Base-by-base conservation (phyloP, 2,888 invertebrate genomes). In the Listrodromus nycthemerus region DNA sequence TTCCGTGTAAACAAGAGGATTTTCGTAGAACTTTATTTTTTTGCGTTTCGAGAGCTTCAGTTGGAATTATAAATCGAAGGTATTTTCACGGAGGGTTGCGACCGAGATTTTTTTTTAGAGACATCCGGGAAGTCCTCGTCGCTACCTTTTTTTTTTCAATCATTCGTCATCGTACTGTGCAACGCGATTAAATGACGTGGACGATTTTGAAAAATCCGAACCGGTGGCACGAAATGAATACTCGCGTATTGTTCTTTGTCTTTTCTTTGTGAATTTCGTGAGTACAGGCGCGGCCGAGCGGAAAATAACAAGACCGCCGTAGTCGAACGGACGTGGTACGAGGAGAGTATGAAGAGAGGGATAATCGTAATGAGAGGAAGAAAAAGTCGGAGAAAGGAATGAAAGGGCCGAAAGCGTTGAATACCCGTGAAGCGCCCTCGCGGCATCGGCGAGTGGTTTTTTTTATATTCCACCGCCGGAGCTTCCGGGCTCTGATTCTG, bases 331-430 rank as follows among this genome's bases (percentile, higher is more conserved):
- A 69, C 16, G 45, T 19, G 30, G 13, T 41, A 41, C 16, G n/a
- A n/a, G 74, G 27, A 61, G 52, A 33, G 55, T 21, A 52, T 50
- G 8, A 41, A 41, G 16, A 41, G 41, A 41, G 73, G 37, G 67
- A 83, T 75, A 85, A 82, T 81, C 85, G 74, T 77, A 78, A 79
- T 82, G 76, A 52, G 67, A 78, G 50, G 80, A 58, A 48, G 74
- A 21, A 67, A 50, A 52, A 82, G 66, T 71, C 70, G 69, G 58
- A 65, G 78, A 80, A 85, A 84, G 78, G 76, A 85, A 85, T 85
- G 77, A 85, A 86, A 82, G 80, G 85, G 79, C 78, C 77, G 83
- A 82, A 73, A 77, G 80, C 80, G 80, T 82, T 84, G 70, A 80
- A 83, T 80, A 77, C 69, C 69, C 41, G 45, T 13, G 73, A 37